Evolutionary conservation across 2,113 vertebrate genomes (phyloP).

Genomic region (Todiramphus saurophagus): DNA sequence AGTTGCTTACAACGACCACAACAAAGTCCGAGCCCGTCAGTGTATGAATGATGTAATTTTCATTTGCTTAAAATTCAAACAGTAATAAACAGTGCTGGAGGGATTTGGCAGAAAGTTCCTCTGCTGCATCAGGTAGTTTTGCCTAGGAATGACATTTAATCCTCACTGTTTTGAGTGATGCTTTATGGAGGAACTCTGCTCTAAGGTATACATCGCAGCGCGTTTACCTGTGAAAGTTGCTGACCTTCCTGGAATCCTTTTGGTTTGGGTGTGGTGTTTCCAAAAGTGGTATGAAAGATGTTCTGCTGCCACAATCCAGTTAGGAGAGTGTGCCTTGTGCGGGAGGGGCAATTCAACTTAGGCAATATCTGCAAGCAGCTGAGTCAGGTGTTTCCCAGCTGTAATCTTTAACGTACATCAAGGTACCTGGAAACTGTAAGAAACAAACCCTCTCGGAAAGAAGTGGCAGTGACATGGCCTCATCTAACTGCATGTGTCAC

Average conservation of each 20-base stretch:
- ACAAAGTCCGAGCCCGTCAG: background rate
- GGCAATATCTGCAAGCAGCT: background rate
- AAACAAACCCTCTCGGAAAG: background rate
- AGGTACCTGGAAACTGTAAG: background rate
- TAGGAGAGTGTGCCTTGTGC: background rate
- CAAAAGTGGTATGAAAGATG: background rate
- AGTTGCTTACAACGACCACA: background rate
- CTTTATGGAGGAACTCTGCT: background rate
- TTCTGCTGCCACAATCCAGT: background rate
- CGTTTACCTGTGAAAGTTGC: background rate
- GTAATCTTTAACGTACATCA: background rate
- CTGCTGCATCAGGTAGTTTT: background rate
- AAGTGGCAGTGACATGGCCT: background rate
- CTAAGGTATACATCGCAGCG: accelerated
- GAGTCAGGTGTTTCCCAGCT: background rate
- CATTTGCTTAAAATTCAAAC: background rate
- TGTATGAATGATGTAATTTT: background rate
- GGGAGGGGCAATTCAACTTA: background rate
- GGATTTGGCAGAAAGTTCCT: background rate
- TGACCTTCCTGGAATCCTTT: background rate
- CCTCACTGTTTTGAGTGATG: background rate
- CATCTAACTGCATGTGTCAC: background rate
- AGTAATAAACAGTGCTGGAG: background rate
- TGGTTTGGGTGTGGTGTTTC: background rate
- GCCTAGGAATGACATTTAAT: background rate